Conservation (phyloP, 2,113 vertebrate genomes). For the Cyrtonyx montezumae region DNA sequence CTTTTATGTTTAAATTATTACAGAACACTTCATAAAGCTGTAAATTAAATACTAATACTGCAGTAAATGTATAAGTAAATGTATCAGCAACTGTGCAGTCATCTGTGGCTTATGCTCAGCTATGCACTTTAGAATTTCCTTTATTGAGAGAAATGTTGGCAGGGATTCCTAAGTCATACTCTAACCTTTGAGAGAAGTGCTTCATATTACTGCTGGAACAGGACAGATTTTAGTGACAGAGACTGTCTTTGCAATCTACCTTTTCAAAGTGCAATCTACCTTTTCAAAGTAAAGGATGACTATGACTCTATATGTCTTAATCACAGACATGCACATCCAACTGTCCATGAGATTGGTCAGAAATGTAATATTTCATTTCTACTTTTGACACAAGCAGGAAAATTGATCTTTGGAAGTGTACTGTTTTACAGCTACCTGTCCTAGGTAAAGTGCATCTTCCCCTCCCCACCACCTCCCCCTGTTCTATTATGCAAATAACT, state of each 20-base stretch:
- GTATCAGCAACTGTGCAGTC: slow-evolving; percentile 20
- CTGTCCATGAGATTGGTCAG: background rate
- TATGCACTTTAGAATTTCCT: background rate
- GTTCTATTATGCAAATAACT: background rate
- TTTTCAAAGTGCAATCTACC: background rate
- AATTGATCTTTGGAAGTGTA: background rate
- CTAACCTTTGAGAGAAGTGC: background rate
- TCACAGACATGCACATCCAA: background rate
- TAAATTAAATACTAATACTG: background rate
- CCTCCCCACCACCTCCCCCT: accelerated
- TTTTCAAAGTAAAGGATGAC: background rate
- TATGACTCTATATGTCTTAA: background rate
- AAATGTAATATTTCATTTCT: background rate
- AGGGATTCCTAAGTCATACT: background rate
- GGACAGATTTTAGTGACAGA: background rate
- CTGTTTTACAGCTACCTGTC: background rate
- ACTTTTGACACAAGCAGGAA: background rate
- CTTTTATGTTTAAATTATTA: background rate
- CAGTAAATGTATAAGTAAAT: slow-evolving; percentile 16
- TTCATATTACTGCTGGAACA: background rate
- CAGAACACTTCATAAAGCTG: background rate
- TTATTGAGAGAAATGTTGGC: background rate
- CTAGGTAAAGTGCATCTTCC: background rate
- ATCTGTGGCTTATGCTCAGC: background rate
- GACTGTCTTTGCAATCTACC: background rate